These are phyloP conservation scores for Stegodyphus dumicola DNA, from an alignment of 1,140 invertebrate genomes.

Conservation along the genomic window DNA sequence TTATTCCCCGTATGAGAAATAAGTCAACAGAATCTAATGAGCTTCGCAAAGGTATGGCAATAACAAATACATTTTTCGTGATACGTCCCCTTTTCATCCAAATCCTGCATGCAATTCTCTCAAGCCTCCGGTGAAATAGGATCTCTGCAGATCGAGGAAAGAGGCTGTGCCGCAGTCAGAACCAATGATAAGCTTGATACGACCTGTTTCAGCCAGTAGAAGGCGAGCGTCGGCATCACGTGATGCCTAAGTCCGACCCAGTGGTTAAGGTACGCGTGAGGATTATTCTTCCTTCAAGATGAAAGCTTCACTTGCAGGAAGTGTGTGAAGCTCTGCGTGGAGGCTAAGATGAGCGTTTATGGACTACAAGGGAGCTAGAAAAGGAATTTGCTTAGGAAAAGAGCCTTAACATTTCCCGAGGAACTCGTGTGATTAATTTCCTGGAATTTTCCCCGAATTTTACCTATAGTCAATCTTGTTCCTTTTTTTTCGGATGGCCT, in stretches of 20 bases:
- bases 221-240: neutral
- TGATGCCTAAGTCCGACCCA: slow-evolving; percentile 3
- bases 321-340: neutral
- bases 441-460: neutral
- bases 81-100: neutral
- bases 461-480: neutral
- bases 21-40: too few relatives aligned
- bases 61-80: neutral
- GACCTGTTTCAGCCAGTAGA: neutral
- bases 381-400: neutral
- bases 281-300: neutral
- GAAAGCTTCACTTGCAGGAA: neutral
- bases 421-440: neutral
- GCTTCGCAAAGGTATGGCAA: neutral
- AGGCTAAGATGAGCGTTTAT: neutral
- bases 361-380: neutral
- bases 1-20: too few relatives aligned
- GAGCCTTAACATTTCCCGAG: neutral
- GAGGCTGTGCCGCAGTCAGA: neutral
- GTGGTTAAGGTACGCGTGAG: slow-evolving; percentile 1
- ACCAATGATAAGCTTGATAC: neutral
- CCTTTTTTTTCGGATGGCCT: neutral
- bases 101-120: neutral
- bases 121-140: neutral
- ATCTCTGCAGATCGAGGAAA: slow-evolving; percentile 12